A percentile compares a stretch with the other conserved stretches of the same genome.
Conservation (phyloP, 92 coral and sea anemone species). For the Blastomussa wellsi region DNA sequence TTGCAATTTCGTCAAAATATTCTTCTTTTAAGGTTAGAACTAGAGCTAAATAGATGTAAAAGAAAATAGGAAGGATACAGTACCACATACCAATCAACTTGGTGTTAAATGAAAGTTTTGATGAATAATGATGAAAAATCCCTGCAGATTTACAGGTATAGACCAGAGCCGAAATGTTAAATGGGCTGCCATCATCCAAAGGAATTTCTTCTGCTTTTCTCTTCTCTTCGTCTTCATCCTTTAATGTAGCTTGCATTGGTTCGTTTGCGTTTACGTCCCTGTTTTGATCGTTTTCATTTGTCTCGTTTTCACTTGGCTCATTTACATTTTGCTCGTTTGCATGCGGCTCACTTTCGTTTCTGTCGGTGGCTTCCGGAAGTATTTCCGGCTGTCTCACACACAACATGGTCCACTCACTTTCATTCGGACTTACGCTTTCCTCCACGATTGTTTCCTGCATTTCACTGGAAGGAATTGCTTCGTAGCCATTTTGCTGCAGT, state of each 20-base stretch:
- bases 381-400: neutral
- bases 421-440: neutral
- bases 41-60: neutral
- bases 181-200: slow-evolving; percentile 12
- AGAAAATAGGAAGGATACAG: neutral
- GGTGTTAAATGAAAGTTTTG: neutral
- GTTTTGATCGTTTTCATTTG: neutral
- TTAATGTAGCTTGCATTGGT: neutral
- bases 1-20: neutral
- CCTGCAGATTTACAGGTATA: neutral
- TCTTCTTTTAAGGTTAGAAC: neutral
- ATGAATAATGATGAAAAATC: neutral
- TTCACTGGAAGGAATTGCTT: neutral
- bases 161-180: neutral
- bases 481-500: neutral
- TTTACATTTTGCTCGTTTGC: neutral
- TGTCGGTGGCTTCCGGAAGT: neutral
- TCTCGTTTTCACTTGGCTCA: neutral
- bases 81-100: neutral
- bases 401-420: neutral
- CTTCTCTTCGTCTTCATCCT: neutral
- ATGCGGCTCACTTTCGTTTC: neutral
- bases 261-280: neutral
- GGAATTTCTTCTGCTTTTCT: slow-evolving; percentile 10
- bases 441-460: neutral